Percentiles rank a stretch among this genome's conserved stretches.
These are phyloP conservation scores for Ptychobarbus kaznakovi DNA, from an alignment of 2,797 vertebrate genomes.

Conservation along the genomic window DNA sequence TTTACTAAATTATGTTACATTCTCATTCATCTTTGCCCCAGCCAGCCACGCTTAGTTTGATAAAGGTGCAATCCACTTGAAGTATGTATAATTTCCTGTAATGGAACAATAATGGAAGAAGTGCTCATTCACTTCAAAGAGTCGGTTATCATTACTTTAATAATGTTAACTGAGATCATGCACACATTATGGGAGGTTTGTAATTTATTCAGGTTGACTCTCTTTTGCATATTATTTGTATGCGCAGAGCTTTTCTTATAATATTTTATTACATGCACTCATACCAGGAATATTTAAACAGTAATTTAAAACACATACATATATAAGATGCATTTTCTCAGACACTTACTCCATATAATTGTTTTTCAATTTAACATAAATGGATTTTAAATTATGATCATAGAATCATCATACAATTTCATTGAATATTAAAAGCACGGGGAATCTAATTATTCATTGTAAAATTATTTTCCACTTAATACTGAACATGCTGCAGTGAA, in stretches of 20 bases:
- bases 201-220: constrained; percentile 8
- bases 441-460: not conserved
- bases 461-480: not conserved
- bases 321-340: not conserved
- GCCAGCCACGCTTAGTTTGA: constrained; percentile 37
- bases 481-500: not conserved
- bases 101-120: constrained; percentile 50
- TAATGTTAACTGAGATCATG: constrained; percentile 31
- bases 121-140: constrained; percentile 42
- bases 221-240: constrained; percentile 9
- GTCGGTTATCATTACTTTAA: constrained; percentile 39
- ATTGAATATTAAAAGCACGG: not conserved
- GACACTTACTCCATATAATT: not conserved
- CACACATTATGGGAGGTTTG: constrained; percentile 20
- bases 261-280: not conserved
- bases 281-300: not conserved
- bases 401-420: not conserved
- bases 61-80: constrained; percentile 45
- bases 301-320: not conserved
- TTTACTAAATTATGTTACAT: constrained; percentile 50
- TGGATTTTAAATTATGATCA: not conserved
- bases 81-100: constrained; percentile 53
- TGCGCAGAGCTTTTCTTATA: not conserved
- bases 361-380: not conserved
- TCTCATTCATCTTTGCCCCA: constrained; percentile 48